Evolutionary conservation across 2,797 vertebrate genomes (phyloP).

Genomic region (Notolabrus celidotus): DNA sequence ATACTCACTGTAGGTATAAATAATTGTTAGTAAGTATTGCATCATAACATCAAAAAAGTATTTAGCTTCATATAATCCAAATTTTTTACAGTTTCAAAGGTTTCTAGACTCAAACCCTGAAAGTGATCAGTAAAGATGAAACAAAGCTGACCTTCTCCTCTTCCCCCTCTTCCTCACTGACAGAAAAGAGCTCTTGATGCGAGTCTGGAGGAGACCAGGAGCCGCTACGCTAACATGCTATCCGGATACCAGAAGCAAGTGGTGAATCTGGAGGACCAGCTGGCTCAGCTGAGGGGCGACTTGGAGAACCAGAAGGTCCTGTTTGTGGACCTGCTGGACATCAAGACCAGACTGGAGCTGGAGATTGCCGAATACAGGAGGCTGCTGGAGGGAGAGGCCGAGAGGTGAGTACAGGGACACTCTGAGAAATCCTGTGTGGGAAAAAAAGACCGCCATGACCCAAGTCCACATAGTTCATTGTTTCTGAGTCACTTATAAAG

Average conservation of each 20-base stretch:
- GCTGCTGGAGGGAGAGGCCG: slow-evolving; percentile 79
- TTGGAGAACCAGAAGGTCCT: slow-evolving; percentile 77
- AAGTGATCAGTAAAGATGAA: neutral
- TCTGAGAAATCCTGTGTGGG: neutral
- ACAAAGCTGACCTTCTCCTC: neutral
- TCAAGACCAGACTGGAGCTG: slow-evolving; percentile 83
- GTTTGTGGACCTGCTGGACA: slow-evolving; percentile 81
- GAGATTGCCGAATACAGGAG: slow-evolving; percentile 86
- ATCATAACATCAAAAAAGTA: neutral
- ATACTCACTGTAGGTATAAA: too few relatives aligned
- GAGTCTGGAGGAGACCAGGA: slow-evolving; percentile 75
- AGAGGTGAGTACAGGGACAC: neutral
- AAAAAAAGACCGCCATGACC: too few relatives aligned
- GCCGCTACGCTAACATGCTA: slow-evolving; percentile 73
- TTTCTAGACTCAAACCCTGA: too few relatives aligned
- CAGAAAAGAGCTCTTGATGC: slow-evolving; percentile 83
- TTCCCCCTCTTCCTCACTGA: neutral
- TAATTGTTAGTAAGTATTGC: too few relatives aligned
- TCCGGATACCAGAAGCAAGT: slow-evolving; percentile 73
- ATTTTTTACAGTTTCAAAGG: too few relatives aligned
- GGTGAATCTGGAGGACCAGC: slow-evolving; percentile 72
- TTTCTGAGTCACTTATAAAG: too few relatives aligned
- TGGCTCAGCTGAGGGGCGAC: slow-evolving; percentile 74
- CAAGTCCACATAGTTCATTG: too few relatives aligned
- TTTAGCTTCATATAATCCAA: too few relatives aligned